Evolutionary conservation across 2,888 invertebrate genomes (phyloP).

Genomic region (Hypselothyrea guttata): DNA sequence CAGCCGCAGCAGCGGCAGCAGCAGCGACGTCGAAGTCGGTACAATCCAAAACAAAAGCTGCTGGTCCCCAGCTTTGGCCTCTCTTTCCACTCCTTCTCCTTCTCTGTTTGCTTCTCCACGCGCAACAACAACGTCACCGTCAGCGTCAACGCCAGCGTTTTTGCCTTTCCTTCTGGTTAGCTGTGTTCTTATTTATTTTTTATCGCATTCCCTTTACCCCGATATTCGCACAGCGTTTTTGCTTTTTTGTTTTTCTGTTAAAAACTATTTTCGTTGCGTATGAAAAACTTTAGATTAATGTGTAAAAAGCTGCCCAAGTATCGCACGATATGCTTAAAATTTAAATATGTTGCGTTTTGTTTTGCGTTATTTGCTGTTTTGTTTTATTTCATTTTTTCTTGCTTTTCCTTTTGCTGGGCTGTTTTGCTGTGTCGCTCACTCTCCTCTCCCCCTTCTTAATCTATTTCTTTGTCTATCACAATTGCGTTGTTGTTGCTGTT

Average conservation of each 20-base stretch:
- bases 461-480: conserved; percentile 78
- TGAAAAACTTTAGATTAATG: conserved; percentile 38
- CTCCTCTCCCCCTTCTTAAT: conserved; percentile 62
- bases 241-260: conserved; percentile 28
- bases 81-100: conserved; percentile 28
- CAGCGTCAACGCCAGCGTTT: conserved; percentile 28
- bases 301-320: conserved; percentile 46
- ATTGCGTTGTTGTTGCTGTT: conserved; percentile 75
- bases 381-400: conserved; percentile 20
- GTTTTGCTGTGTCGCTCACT: conserved; percentile 44
- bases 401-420: conserved; percentile 26
- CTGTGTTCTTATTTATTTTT: conserved; percentile 61
- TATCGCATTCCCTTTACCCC: conserved; percentile 45
- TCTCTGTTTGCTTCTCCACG: conserved; percentile 29
- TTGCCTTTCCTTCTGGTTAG: conserved; percentile 32
- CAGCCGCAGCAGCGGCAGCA: conserved; percentile 37
- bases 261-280: conserved; percentile 57
- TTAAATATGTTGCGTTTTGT: conserved; percentile 55
- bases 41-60: conserved; percentile 52
- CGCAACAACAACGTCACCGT: conserved; percentile 16
- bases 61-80: conserved; percentile 41
- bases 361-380: conserved; percentile 43
- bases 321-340: conserved; percentile 46
- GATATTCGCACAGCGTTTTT: conserved; percentile 35
- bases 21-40: conserved; percentile 44